Percentiles rank a stretch among this genome's conserved stretches.
These are phyloP conservation scores for Antrozous pallidus DNA, from an alignment of 2,797 vertebrate genomes.

Conservation along the genomic window DNA sequence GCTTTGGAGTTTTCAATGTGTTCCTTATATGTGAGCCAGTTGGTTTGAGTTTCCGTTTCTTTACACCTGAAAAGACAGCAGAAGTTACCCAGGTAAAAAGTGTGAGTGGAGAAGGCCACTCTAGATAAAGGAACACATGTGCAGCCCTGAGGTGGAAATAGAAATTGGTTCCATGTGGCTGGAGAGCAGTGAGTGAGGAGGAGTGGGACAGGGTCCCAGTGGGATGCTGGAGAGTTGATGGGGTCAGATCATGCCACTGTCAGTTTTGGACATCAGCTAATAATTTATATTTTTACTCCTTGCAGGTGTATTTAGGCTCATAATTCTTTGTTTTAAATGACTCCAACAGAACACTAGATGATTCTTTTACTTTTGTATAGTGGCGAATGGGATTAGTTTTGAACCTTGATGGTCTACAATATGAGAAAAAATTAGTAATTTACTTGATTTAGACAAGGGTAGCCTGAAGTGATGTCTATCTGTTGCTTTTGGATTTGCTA, in stretches of 20 bases:
- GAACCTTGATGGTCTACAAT: neutral
- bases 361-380: neutral
- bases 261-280: neutral
- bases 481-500: neutral
- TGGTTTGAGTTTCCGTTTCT: conserved; percentile 1
- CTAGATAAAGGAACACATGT: neutral
- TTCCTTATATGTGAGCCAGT: neutral
- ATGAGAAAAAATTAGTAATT: neutral
- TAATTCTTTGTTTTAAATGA: neutral
- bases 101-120: neutral
- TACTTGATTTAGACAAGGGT: neutral
- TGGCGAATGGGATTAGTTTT: neutral
- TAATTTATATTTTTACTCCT: neutral
- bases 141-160: neutral
- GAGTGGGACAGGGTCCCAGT: neutral
- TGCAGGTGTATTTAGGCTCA: neutral
- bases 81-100: neutral
- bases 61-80: neutral
- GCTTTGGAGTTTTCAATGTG: neutral
- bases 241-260: neutral
- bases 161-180: neutral
- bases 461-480: neutral
- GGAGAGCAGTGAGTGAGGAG: neutral
- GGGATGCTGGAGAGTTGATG: neutral
- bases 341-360: neutral